Evolutionary conservation across 2,888 invertebrate genomes (phyloP), one percentile per base, ranked within the genome.

Genomic region (Synanthedon vespiformis): DNA sequence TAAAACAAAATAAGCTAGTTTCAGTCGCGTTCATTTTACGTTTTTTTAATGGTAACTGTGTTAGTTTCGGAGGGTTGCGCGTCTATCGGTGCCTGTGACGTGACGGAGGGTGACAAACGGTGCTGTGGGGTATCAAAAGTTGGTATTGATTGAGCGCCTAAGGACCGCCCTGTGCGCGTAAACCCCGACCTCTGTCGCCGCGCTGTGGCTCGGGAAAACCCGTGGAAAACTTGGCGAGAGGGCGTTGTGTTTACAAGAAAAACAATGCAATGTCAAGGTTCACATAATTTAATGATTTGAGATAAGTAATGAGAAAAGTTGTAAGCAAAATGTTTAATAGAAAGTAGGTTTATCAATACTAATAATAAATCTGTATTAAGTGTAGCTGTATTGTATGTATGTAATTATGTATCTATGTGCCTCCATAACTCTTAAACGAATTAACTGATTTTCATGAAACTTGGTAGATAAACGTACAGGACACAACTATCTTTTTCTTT

Each of bases 141-240:
- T 76, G 70, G 74, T 84, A 87, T 86, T 73, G 86, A 87, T 87
- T 80, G 73, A 72, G 74, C 70, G 61, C 67, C 27, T 48, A 48
- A 48, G 22, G 27, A 50, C 48, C 50, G 50, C 52, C 40, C 50
- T 50, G 55, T 10, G 34, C 53, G 54, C 58, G 55, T 54, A 55
- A 56, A 50, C 50, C 22, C 56, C 57, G 56, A 55, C 60, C 58
- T 56, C 53, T 59, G 65, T 64, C 66, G 69, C 57, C 65, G 67
- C 70, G 62, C 62, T 56, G 59, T 64, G 69, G 69, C 68, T 70
- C 71, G 82, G 77, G 74, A 68, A 83, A 81, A 73, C 68, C 76
- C 67, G 58, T 52, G 70, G 67, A 70, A 72, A 72, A 62, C 57
- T 57, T 64, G 58, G 55, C 63, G 62, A 80, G 77, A 80, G 77